Evolutionary conservation across 1,140 invertebrate genomes (phyloP), one percentile per base, ranked within the genome.

Genomic region (Zaprionus davidi): DNA sequence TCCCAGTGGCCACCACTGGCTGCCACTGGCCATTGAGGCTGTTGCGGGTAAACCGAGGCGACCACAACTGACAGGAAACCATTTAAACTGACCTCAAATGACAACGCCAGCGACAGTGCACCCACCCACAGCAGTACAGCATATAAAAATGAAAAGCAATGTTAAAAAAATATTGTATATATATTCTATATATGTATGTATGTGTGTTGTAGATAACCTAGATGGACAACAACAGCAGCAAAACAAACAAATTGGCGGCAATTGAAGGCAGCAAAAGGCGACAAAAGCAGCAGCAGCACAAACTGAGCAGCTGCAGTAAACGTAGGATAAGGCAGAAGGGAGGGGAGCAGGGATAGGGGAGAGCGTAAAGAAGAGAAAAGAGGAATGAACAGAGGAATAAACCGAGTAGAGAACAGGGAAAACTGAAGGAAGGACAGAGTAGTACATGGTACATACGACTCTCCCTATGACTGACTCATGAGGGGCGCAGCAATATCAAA

Each of bases 61-160:
- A 87, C 84, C 84, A 63, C 84, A 87, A 83, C 84, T 87, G 84
- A 87, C 84, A 87, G 84, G 84, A 87, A 87, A 87, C 84, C 84
- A 87, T 87, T 87, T 88, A 87, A 87, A 87, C 81, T 87, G 84
- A 87, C 84, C 84, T 87, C 84, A 87, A 87, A 87, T 88, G 84
- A 88, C 83, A 87, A 71, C 83, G 84, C 55, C 84, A 87, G 78
- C 75, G 75, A 80, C 84, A 84, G 73, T 11, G 3, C 11, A 51
- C 6, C 77, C 81, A 69, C 24, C 56, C 28, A 24, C 51, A 59
- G 13, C 36, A 65, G 28, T 64, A 67, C 66, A 83, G 68, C 63
- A 83, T n/a, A 59, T n/a, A 44, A 58, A 71, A 77, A 70, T 81
- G 68, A 73, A 82, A 63, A 70, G 62, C 38, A 71, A 65, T 20